phyloP scores from a whole-genome alignment of 2,888 invertebrate genomes.

The Branchipolynoe longqiensis region DNA sequence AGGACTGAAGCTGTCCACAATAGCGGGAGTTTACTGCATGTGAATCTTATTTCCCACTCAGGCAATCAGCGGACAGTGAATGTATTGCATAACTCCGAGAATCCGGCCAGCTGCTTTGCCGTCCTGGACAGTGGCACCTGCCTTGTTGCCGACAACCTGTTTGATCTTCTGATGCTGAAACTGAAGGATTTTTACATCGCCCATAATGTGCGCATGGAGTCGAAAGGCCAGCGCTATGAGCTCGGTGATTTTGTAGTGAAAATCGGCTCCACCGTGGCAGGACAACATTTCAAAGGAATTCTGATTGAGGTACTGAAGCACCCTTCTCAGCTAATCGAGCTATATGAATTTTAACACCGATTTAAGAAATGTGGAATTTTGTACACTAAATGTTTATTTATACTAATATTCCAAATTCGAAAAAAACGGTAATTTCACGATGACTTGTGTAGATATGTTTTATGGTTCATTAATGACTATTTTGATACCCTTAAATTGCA shows the following conservation, averaged over 20 bases:
- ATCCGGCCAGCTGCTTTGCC: slow-evolving; percentile 96
- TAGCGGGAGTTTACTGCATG: too few species aligned
- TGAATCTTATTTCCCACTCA: slow-evolving; percentile 8
- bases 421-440: too few species aligned
- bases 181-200: slow-evolving; percentile 90
- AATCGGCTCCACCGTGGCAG: slow-evolving; percentile 94
- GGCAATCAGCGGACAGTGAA: slow-evolving; percentile 92
- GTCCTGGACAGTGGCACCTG: slow-evolving; percentile 92
- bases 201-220: slow-evolving; percentile 87
- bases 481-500: too few species aligned
- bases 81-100: slow-evolving; percentile 96
- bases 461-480: too few species aligned
- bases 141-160: slow-evolving; percentile 93
- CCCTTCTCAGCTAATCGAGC: too few species aligned
- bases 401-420: too few species aligned
- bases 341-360: too few species aligned
- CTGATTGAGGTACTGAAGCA: slow-evolving; percentile 95
- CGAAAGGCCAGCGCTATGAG: slow-evolving; percentile 86
- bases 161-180: slow-evolving; percentile 94
- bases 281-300: slow-evolving; percentile 93
- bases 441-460: too few species aligned
- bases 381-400: too few species aligned
- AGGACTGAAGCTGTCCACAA: too few species aligned
- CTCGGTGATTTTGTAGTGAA: slow-evolving; percentile 95
- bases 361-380: too few species aligned